Evolutionary conservation across 2,113 vertebrate species (phyloP).

Genomic region (Onychostruthus taczanowskii): DNA sequence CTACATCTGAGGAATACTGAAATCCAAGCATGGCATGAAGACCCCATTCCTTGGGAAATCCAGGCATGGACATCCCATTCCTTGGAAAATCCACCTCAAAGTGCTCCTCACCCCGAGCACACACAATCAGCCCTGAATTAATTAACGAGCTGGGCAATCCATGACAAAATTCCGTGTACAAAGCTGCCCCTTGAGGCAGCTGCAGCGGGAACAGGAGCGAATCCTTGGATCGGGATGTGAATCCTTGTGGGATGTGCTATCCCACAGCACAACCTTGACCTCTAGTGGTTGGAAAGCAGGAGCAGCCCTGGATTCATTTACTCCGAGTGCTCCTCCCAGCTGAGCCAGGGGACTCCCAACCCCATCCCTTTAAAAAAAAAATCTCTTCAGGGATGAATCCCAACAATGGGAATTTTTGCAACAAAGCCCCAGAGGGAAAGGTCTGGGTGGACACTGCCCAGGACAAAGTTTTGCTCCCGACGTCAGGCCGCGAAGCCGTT

Average conservation of each 20-base stretch:
- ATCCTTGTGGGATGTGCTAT: not conserved
- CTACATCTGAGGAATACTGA: not conserved
- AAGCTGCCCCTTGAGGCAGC: not conserved
- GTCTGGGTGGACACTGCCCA: not conserved
- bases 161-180: accelerated
- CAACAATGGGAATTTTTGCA: not conserved
- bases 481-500: not conserved
- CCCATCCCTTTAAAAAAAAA: no score
- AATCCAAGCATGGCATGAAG: accelerated
- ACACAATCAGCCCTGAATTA: accelerated
- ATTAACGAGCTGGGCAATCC: accelerated
- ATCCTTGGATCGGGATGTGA: not conserved
- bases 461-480: not conserved
- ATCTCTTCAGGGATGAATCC: not conserved
- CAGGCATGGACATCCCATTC: not conserved
- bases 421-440: not conserved
- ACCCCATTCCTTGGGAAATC: not conserved
- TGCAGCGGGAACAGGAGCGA: accelerated
- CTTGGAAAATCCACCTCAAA: not conserved
- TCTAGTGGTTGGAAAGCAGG: slow-evolving; percentile 61
- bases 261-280: slow-evolving; percentile 66
- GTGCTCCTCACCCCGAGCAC: accelerated
- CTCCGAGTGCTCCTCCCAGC: not conserved
- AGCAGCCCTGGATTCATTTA: not conserved
- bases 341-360: not conserved